These are phyloP conservation scores for Epsilonema sp. DNA, from an alignment of 2,888 invertebrate species.

Conservation along the genomic window DNA sequence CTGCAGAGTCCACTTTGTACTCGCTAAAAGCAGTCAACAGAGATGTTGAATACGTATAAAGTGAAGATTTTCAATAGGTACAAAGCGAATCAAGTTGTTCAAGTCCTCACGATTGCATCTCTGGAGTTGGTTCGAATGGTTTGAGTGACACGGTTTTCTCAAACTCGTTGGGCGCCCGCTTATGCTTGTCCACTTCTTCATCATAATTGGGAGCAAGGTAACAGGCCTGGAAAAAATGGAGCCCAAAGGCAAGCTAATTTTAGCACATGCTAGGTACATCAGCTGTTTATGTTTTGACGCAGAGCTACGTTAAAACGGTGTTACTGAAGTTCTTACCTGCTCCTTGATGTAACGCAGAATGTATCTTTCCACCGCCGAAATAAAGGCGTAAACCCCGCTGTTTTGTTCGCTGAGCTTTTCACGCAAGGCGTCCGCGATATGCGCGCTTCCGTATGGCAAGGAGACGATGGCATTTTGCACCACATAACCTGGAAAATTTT, in stretches of 20 bases:
- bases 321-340: constrained; percentile 22
- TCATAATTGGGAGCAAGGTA: constrained; percentile 35
- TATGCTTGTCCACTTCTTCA: constrained; percentile 30
- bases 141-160: constrained; percentile 15
- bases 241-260: too few species aligned
- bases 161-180: constrained; percentile 26
- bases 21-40: too few species aligned
- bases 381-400: constrained; percentile 27
- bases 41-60: too few species aligned
- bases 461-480: constrained; percentile 37
- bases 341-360: constrained; percentile 37
- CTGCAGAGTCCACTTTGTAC: constrained; percentile 32
- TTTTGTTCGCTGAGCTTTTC: constrained; percentile 18
- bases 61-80: too few species aligned
- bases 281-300: too few species aligned
- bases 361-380: constrained; percentile 33
- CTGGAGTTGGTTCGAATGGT: constrained; percentile 18
- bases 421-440: constrained; percentile 27
- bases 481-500: constrained; percentile 29
- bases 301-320: too few species aligned
- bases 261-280: too few species aligned
- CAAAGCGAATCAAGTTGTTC: too few species aligned
- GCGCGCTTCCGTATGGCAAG: constrained; percentile 38
- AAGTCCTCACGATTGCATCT: constrained; percentile 11
- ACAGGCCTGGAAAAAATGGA: constrained; percentile 28